Evolutionary conservation across 2,113 vertebrate genomes (phyloP), one percentile per base, ranked within the genome.

Genomic region (Campylomormyrus tamandua): DNA sequence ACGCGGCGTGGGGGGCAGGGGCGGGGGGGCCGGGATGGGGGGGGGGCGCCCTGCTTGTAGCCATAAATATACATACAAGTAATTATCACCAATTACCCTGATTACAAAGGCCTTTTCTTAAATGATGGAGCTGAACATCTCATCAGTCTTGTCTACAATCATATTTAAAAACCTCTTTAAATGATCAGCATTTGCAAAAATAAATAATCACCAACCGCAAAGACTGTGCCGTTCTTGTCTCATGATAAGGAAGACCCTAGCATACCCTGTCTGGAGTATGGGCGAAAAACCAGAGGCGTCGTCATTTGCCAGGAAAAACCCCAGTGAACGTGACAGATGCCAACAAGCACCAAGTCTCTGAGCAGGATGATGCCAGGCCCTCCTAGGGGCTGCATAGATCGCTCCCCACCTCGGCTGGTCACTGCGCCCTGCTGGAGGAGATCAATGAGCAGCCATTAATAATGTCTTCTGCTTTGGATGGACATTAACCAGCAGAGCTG

Each of bases 51-150:
- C 56, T 90, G 89, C 90, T 89, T 27, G 87, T 91, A 92, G 89
- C 93, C 91, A 91, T 92, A 90, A 89, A 91, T 85, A 92, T 45
- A 90, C 90, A 92, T 90, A 31, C 15, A 92, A 91, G 93, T 94
- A 93, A 94, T 95, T 94, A 94, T 94, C 91, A 93, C 92, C 94
- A 94, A 94, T 96, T 96, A 95, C 89, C 92, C 92, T 95, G 94
- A 95, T 95, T 95, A 94, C 94, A 91, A 91, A 95, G 94, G 92
- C 93, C 93, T 93, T 95, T 92, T 93, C 93, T 92, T 92, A 89
- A 95, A 92, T 90, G 92, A 93, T 92, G 92, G 91, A 92, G 93
- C 91, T 93, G 92, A 93, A 92, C 93, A 91, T 87, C 50, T 87
- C 46, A 13, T 35, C 85, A 27, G 93, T 93, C 93, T 93, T 87